Evolutionary conservation across 2,888 invertebrate genomes (phyloP).

Genomic region (Dasysyrphus tricinctus): DNA sequence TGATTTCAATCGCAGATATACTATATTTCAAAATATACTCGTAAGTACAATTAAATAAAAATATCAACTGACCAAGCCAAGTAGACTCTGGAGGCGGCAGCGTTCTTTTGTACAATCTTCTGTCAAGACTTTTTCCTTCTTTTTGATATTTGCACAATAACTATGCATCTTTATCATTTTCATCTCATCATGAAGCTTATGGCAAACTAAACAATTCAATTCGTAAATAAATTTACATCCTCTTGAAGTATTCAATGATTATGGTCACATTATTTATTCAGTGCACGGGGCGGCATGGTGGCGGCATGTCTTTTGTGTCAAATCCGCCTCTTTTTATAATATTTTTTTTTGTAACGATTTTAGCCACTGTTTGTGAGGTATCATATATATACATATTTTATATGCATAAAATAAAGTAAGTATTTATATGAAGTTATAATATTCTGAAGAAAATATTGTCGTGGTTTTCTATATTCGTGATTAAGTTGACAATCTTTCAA

Average conservation of each 20-base stretch:
- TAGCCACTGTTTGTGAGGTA: constrained; percentile 47
- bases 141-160: not conserved
- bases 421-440: not conserved
- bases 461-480: constrained; percentile 63
- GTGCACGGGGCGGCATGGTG: constrained; percentile 45
- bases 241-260: constrained; percentile 53
- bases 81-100: not conserved
- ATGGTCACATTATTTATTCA: constrained; percentile 60
- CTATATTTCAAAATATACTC: no score
- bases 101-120: not conserved
- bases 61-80: no score
- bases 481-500: constrained; percentile 51
- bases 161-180: constrained; percentile 10
- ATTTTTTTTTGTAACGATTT: constrained; percentile 3
- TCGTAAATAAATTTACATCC: constrained; percentile 62
- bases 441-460: constrained; percentile 1
- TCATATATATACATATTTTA: not conserved
- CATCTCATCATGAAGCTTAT: constrained; percentile 2
- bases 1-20: no score
- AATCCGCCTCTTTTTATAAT: constrained; percentile 42
- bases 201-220: constrained; percentile 61
- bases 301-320: constrained; percentile 71
- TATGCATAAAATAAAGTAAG: not conserved
- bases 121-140: not conserved
- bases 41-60: no score